Base-by-base conservation (phyloP, 2,113 vertebrate species). In the Craseonycteris thonglongyai region DNA sequence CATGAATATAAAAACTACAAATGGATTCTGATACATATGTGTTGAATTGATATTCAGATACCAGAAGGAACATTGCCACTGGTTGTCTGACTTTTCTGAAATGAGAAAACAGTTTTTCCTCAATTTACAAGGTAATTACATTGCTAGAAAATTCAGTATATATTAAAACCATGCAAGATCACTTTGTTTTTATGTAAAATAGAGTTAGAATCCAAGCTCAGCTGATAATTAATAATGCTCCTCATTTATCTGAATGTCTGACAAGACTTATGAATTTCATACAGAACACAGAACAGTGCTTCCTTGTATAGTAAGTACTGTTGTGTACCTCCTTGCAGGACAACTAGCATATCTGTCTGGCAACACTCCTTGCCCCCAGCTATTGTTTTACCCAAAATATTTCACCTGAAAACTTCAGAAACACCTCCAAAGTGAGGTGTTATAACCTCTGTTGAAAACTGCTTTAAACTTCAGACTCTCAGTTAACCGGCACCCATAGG, bases 141-240 rank as follows among this genome's bases (percentile, higher is more conserved):
- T 58, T 86, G 56, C 45, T 89, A 65, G 59, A 71, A 90, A 92
- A 69, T 49, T 87, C 30, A 78, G 13, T 49, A 33, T 58, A 35
- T 89, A 58, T 81, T 94, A 88, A 96, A 95, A 61, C 54, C 30
- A 72, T 72, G 28, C 47, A 78, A 78, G 38, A 40, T 90, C n/a
- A 40, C 35, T 93, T 82, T 69, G 35, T 90, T 94, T 94, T 79
- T 89, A 79, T 86, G 51, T 86, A 82, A 95, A 93, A 82, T 85
- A 35, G 51, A 66, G 30, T 90, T 92, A 84, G 38, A 72, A 49
- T 89, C 71, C 58, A 81, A 75, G 58, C 15, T 68, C 8, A 74
- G 84, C n/a, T 80, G 51, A 51, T 93, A 69, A 88, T 76, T 58
- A 72, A 59, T 90, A 59, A 59, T 79, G 38, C 88, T 89, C 66